phyloP scores from a whole-genome alignment of 2,888 invertebrate species.

The Thalpophila matura region DNA sequence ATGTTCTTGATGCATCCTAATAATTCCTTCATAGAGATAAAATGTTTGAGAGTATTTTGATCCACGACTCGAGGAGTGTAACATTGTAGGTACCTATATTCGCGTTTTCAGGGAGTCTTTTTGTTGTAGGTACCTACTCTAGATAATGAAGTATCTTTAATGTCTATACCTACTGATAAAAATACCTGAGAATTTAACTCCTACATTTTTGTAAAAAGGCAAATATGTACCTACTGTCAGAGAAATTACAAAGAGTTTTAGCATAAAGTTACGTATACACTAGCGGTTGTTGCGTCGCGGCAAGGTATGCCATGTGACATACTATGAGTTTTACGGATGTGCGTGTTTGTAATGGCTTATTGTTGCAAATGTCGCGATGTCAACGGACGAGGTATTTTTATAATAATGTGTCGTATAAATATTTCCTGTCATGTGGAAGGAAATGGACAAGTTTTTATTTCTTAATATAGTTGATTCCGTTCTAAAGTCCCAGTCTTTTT shows the following conservation, averaged over 20 bases:
- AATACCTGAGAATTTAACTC: no score
- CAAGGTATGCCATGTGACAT: background rate
- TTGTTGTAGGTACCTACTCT: no score
- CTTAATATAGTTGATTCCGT: background rate
- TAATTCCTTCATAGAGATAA: no score
- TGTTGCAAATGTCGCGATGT: slow-evolving; percentile 49
- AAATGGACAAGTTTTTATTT: slow-evolving; percentile 14
- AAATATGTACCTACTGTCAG: background rate
- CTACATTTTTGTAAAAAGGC: background rate
- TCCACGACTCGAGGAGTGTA: no score
- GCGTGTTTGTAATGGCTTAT: slow-evolving; percentile 52
- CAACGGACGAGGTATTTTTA: slow-evolving; percentile 23
- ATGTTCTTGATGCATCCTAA: background rate
- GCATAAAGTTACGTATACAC: slow-evolving; percentile 20
- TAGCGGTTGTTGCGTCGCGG: background rate
- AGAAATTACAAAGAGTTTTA: background rate
- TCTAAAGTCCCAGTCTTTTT: background rate
- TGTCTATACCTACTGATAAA: no score
- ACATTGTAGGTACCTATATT: no score
- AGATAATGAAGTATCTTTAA: no score
- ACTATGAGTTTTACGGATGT: slow-evolving; percentile 10
- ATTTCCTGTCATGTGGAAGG: slow-evolving; percentile 15
- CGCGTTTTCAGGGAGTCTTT: no score
- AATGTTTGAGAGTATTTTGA: no score
- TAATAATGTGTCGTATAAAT: slow-evolving; percentile 25